phyloP scores from a whole-genome alignment of 2,888 invertebrate species.

The Leucozona laternaria region DNA sequence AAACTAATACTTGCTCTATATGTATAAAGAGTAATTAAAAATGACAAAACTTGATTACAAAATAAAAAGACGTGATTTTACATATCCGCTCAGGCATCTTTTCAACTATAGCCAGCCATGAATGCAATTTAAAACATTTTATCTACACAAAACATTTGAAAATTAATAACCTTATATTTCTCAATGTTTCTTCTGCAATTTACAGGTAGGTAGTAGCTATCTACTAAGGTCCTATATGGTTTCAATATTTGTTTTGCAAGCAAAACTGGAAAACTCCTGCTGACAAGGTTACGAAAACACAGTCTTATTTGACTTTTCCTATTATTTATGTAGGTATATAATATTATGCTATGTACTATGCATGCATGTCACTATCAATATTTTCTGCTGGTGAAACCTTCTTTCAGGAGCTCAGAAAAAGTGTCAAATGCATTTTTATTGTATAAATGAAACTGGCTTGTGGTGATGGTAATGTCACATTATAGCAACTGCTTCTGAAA shows the following conservation, averaged over 20 bases:
- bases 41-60: no score
- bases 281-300: slow-evolving; percentile 1
- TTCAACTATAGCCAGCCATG: neutral
- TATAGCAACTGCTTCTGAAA: neutral
- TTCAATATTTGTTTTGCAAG: neutral
- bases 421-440: slow-evolving; percentile 20
- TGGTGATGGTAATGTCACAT: slow-evolving; percentile 8
- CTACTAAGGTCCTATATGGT: neutral
- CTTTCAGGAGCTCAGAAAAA: slow-evolving; percentile 24
- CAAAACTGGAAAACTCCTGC: neutral
- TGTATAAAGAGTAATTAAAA: no score
- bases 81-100: neutral
- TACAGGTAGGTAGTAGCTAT: neutral
- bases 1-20: no score
- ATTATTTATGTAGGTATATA: neutral
- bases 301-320: neutral
- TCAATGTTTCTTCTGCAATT: neutral
- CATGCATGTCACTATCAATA: slow-evolving; percentile 1
- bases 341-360: neutral
- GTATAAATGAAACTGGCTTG: neutral
- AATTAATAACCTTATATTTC: neutral
- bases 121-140: neutral
- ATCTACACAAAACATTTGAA: neutral
- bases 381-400: slow-evolving; percentile 34
- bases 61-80: no score